These are phyloP conservation scores for Aphidius gifuensis DNA, from an alignment of 1,140 invertebrate species.

Conservation along the genomic window DNA sequence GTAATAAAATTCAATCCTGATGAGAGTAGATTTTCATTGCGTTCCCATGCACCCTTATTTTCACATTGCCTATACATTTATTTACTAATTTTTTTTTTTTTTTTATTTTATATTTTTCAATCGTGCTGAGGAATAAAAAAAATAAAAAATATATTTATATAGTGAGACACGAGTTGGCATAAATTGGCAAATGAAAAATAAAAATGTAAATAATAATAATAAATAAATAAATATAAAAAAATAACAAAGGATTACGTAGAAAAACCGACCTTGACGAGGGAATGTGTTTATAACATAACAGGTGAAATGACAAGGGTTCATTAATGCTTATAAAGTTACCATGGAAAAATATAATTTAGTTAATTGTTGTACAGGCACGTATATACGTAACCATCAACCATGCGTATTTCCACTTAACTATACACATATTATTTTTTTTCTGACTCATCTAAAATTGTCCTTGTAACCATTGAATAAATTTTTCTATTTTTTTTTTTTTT, in stretches of 20 bases:
- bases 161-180: too few species aligned
- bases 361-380: constrained; percentile 4
- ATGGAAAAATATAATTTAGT: constrained; percentile 3
- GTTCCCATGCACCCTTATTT: neutral
- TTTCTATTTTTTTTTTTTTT: constrained; percentile 2
- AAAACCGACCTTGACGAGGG: constrained; percentile 1
- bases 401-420: too few species aligned
- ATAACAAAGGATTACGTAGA: too few species aligned
- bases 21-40: neutral
- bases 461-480: constrained; percentile 8
- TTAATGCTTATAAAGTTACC: constrained; percentile 1
- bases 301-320: constrained; percentile 5
- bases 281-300: neutral
- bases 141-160: neutral
- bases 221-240: too few species aligned
- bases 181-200: too few species aligned
- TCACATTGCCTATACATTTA: too few species aligned
- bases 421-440: too few species aligned
- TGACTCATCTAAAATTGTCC: constrained; percentile 5
- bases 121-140: neutral
- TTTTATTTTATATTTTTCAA: too few species aligned
- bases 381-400: neutral
- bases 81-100: too few species aligned
- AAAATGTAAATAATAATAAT: neutral
- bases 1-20: too few species aligned